These are phyloP conservation scores for Apis florea DNA, from an alignment of 1,140 invertebrate genomes.

Conservation along the genomic window DNA sequence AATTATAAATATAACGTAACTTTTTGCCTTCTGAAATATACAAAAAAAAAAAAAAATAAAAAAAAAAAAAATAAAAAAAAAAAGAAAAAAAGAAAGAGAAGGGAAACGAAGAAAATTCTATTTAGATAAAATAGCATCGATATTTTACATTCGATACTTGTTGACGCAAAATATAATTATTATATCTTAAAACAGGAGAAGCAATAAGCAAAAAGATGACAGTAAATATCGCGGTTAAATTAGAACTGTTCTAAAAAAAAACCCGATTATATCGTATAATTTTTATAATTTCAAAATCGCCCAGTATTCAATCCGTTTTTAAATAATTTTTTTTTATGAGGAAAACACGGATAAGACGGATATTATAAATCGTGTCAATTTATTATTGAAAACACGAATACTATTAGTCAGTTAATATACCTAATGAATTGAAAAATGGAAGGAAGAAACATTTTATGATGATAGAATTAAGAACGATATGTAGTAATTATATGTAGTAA, in stretches of 20 bases:
- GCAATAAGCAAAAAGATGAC: constrained; percentile 41
- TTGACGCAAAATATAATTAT: constrained; percentile 31
- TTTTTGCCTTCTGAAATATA: constrained; percentile 60
- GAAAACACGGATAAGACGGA: constrained; percentile 3
- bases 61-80: constrained; percentile 9
- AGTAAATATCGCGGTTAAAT: constrained; percentile 40
- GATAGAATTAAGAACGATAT: background rate
- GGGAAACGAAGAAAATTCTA: constrained; percentile 35
- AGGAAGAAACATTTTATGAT: background rate
- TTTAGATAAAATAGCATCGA: constrained; percentile 36
- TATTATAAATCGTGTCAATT: constrained; percentile 33
- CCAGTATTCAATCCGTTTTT: constrained; percentile 18
- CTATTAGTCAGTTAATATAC: constrained; percentile 19
- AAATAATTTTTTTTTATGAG: constrained; percentile 14
- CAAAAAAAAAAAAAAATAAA: constrained; percentile 28
- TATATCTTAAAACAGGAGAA: constrained; percentile 43
- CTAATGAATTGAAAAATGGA: background rate
- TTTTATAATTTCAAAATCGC: constrained; percentile 30
- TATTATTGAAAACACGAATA: constrained; percentile 36
- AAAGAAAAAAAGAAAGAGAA: constrained; percentile 11
- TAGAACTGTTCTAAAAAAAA: constrained; percentile 18
- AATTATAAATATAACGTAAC: constrained; percentile 50
- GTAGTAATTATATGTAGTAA: background rate
- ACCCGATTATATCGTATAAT: background rate
- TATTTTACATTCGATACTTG: constrained; percentile 42